These are phyloP conservation scores for Tangara arthus DNA, from an alignment of 2,797 vertebrate genomes.

Conservation along the genomic window DNA sequence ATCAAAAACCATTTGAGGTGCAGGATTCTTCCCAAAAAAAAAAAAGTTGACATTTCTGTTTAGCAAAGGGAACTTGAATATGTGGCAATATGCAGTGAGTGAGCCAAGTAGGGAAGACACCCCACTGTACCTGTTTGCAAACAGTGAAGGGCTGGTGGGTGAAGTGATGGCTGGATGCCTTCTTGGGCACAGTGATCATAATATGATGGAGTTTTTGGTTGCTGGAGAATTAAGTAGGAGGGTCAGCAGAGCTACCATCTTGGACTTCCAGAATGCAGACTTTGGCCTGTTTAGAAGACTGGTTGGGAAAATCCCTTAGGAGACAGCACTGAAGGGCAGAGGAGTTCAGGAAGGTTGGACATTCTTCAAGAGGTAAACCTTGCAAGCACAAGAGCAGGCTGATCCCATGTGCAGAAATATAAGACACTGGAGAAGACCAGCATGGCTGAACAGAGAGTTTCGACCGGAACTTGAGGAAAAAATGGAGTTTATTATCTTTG, in stretches of 20 bases:
- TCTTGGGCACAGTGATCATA: background rate
- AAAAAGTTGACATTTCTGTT: background rate
- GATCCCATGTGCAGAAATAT: background rate
- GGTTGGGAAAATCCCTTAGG: background rate
- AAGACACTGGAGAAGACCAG: background rate
- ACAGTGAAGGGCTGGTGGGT: background rate
- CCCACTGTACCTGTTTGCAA: background rate
- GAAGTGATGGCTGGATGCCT: background rate
- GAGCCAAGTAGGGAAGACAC: background rate
- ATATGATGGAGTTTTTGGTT: background rate
- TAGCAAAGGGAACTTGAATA: background rate
- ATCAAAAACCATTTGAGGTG: background rate
- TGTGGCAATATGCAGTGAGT: background rate
- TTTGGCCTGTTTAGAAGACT: background rate
- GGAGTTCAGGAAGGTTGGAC: background rate
- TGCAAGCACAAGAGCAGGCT: background rate
- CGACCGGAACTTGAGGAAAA: background rate
- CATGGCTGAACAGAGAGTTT: background rate
- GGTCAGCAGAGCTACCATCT: background rate
- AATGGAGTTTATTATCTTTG: background rate
- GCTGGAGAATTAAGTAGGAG: background rate
- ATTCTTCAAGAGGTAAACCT: background rate
- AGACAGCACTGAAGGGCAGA: background rate
- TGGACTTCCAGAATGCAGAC: background rate
- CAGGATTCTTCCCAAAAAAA: background rate